phyloP scores from a whole-genome alignment of 2,113 vertebrate species.

The Lipotes vexillifer region DNA sequence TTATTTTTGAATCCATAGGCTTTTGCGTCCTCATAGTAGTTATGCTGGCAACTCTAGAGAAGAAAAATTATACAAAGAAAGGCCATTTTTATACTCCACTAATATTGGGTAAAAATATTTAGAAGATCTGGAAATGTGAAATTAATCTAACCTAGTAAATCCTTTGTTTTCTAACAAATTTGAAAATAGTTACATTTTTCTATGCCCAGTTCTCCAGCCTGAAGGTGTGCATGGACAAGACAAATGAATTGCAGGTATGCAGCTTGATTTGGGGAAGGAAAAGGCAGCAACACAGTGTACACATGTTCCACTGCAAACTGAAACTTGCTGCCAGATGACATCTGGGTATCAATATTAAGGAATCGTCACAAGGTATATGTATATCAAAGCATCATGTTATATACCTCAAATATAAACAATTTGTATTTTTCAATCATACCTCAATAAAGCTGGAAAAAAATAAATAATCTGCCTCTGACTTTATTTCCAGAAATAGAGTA shows the following conservation, averaged over 20 bases:
- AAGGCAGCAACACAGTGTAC: too few relatives aligned
- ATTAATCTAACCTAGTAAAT: not conserved
- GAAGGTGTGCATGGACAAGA: fast-evolving
- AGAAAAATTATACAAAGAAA: slow-evolving; percentile 64
- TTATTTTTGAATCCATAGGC: slow-evolving; percentile 98
- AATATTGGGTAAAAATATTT: not conserved
- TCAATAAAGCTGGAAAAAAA: not conserved
- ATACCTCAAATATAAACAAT: not conserved
- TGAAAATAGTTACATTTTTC: not conserved
- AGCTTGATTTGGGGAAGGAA: not conserved
- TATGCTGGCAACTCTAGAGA: slow-evolving; percentile 94
- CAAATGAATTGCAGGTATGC: not conserved
- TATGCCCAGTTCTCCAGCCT: not conserved
- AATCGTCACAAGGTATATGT: not conserved
- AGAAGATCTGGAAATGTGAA: not conserved
- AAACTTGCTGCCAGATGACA: not conserved
- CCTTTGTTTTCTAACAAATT: not conserved
- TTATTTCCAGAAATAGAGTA: not conserved
- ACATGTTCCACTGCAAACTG: not conserved
- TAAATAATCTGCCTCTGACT: not conserved
- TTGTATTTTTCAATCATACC: not conserved
- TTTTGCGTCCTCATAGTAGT: slow-evolving; percentile 95
- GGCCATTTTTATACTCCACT: slow-evolving; percentile 11
- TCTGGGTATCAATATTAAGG: not conserved
- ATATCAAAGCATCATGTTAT: not conserved